Evolutionary conservation across 1,140 invertebrate species (phyloP).

Genomic region (Drosophila tsacasi): DNA sequence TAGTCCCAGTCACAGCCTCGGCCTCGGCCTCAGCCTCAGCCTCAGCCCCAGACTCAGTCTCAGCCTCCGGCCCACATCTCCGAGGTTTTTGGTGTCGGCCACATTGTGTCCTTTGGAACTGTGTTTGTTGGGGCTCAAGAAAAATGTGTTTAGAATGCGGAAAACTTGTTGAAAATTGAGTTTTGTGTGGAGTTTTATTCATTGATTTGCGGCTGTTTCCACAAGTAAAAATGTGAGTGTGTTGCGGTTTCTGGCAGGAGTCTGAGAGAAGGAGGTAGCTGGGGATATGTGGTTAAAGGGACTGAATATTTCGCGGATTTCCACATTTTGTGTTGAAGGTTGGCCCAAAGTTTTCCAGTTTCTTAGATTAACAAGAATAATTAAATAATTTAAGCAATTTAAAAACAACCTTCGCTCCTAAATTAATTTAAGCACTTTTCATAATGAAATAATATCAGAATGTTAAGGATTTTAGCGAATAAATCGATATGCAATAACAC

Average conservation of each 20-base stretch:
- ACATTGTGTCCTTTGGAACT: constrained; percentile 48
- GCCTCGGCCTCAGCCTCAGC: constrained; percentile 19
- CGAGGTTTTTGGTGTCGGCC: constrained; percentile 50
- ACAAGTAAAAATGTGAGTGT: constrained; percentile 5
- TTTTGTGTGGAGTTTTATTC: constrained; percentile 72
- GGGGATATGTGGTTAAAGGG: neutral
- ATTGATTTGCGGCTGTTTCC: constrained; percentile 61
- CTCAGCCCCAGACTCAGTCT: constrained; percentile 2
- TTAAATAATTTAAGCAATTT: neutral
- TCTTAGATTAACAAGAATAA: neutral
- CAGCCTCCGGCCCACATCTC: constrained; percentile 15
- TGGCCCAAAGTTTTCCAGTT: neutral
- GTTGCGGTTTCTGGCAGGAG: constrained; percentile 16
- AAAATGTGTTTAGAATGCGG: constrained; percentile 78
- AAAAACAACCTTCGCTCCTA: neutral
- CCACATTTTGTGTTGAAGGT: neutral
- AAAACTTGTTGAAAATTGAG: constrained; percentile 80
- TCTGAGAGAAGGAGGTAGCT: neutral
- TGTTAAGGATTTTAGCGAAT: neutral
- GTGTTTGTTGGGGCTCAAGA: constrained; percentile 28
- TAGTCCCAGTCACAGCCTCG: constrained; percentile 13
- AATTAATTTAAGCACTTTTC: neutral
- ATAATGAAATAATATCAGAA: neutral
- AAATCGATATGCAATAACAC: constrained; percentile 20
- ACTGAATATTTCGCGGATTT: neutral